Conservation (phyloP, 2,797 vertebrate genomes). For the Dendrocincla fuliginosa region DNA sequence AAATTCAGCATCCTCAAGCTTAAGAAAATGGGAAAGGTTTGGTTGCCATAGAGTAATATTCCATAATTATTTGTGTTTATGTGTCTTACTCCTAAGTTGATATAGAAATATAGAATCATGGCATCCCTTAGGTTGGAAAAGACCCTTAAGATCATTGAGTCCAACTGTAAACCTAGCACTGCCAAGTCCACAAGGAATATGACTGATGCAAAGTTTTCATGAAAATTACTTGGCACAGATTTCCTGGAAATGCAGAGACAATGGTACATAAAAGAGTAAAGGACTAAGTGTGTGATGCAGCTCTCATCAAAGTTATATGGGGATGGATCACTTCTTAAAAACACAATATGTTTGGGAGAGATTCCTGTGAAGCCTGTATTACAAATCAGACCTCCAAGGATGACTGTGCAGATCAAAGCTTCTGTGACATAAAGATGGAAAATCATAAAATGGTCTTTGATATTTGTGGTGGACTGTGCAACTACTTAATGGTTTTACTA, state of each 20-base stretch:
- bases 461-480: neutral
- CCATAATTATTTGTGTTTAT: neutral
- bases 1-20: neutral
- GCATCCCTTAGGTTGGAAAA: neutral
- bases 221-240: neutral
- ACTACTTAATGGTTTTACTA: neutral
- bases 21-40: neutral
- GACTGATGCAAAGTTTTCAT: neutral
- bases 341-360: neutral
- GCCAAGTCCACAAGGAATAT: neutral
- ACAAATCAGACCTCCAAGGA: neutral
- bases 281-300: neutral
- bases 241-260: conserved; percentile 17
- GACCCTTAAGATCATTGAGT: neutral
- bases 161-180: neutral
- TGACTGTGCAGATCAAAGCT: neutral
- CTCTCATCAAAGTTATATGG: neutral
- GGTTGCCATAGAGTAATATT: neutral
- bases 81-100: neutral
- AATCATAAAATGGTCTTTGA: neutral
- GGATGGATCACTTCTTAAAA: neutral
- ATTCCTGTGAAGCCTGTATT: neutral
- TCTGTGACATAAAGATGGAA: neutral
- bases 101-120: neutral
- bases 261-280: neutral